phyloP scores from a whole-genome alignment of 2,888 invertebrate genomes.

The Isotomurus palustris region DNA sequence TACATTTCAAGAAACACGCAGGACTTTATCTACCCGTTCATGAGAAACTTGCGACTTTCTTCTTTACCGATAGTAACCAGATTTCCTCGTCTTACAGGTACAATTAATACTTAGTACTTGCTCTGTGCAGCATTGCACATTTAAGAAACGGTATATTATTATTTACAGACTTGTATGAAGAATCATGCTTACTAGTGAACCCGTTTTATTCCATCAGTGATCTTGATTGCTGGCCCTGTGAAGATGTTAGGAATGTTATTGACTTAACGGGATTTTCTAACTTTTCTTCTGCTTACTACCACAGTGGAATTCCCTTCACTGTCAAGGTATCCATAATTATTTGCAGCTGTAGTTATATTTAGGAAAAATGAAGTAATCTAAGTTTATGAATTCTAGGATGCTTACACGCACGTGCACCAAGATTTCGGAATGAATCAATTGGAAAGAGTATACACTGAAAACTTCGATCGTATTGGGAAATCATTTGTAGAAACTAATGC shows the following conservation, averaged over 20 bases:
- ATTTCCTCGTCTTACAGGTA: conserved; percentile 71
- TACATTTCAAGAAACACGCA: conserved; percentile 68
- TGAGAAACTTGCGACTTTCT: conserved; percentile 66
- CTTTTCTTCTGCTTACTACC: conserved; percentile 52
- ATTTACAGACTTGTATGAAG: conserved; percentile 75
- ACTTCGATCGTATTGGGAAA: conserved; percentile 59
- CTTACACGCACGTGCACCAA: too few relatives aligned
- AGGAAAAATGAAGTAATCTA: too few relatives aligned
- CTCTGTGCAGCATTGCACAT: neutral
- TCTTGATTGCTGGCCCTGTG: conserved; percentile 81
- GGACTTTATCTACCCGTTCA: conserved; percentile 73
- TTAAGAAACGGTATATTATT: conserved; percentile 16
- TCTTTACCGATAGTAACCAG: conserved; percentile 70
- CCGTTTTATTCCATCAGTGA: conserved; percentile 76
- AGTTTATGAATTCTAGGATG: conserved; percentile 55
- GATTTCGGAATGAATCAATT: too few relatives aligned
- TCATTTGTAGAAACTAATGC: conserved; percentile 47
- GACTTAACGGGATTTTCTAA: conserved; percentile 61
- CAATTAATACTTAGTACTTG: too few relatives aligned
- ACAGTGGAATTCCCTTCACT: conserved; percentile 59
- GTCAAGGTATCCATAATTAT: conserved; percentile 50
- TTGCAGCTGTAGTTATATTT: too few relatives aligned
- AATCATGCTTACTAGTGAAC: conserved; percentile 76
- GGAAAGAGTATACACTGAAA: conserved; percentile 58
- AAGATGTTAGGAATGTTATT: conserved; percentile 62